A percentile compares a stretch with the other conserved stretches of the same genome.
Conservation (phyloP, 2,888 invertebrate species). For the Cephus pygmeus region DNA sequence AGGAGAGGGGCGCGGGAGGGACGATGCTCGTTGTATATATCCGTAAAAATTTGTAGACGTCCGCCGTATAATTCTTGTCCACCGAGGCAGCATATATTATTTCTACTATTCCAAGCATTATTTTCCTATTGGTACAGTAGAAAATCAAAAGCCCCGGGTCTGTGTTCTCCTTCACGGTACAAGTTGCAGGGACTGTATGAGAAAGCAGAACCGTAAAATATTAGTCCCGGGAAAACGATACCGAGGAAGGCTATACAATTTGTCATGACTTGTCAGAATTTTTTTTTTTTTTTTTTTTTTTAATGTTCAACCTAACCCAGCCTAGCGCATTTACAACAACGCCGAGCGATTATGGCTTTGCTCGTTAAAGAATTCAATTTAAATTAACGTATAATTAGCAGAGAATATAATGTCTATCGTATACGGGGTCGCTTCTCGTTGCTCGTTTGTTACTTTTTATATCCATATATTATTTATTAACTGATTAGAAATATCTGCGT, state of each 20-base stretch:
- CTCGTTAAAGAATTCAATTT: neutral
- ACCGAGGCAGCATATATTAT: neutral
- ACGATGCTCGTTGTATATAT: neutral
- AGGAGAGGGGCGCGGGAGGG: neutral
- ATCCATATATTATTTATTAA: neutral
- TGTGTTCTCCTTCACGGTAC: neutral
- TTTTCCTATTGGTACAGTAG: neutral
- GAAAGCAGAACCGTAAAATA: neutral
- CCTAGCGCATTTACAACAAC: neutral
- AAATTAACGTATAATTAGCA: neutral
- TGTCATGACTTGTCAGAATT: conserved; percentile 48
- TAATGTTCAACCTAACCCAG: neutral
- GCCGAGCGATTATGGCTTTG: neutral
- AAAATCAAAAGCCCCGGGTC: neutral
- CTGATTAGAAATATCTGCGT: neutral
- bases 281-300: neutral
- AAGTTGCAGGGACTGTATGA: neutral
- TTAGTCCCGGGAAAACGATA: neutral
- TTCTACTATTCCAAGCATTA: neutral
- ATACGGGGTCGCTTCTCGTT: neutral
- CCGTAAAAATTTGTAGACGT: neutral
- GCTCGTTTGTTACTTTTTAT: neutral
- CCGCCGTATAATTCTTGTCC: neutral
- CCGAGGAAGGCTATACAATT: conserved; percentile 38
- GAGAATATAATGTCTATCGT: neutral